phyloP scores from a whole-genome alignment of 2,113 vertebrate genomes.

The Marcusenius ussheri region DNA sequence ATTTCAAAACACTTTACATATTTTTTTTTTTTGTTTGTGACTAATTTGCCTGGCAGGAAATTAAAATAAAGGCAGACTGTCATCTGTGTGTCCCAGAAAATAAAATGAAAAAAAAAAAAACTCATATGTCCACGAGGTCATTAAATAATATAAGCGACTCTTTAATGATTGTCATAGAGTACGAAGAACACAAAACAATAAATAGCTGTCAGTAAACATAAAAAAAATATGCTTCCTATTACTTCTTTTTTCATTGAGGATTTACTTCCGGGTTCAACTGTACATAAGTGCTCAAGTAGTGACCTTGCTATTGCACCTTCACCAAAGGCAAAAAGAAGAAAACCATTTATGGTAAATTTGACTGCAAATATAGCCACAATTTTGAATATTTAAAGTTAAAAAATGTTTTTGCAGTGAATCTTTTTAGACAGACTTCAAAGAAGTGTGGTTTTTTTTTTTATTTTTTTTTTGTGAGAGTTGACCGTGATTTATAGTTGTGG shows the following conservation, averaged over 20 bases:
- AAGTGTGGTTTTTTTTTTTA: conserved; percentile 42
- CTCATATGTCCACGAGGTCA: conserved; percentile 66
- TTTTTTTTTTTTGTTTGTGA: conserved; percentile 75
- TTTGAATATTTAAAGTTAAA: conserved; percentile 17
- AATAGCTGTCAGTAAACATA: conserved; percentile 36
- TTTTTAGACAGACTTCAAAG: conserved; percentile 48
- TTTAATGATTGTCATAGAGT: conserved; percentile 90
- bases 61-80: conserved; percentile 83
- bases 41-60: conserved; percentile 82
- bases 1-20: conserved; percentile 86
- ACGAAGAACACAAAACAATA: conserved; percentile 51
- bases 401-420: conserved; percentile 8
- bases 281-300: conserved; percentile 63
- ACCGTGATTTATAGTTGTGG: conserved; percentile 13
- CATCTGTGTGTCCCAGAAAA: conserved; percentile 74
- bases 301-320: conserved; percentile 40
- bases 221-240: conserved; percentile 73
- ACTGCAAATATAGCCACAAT: conserved; percentile 72
- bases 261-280: conserved; percentile 73
- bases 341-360: conserved; percentile 72
- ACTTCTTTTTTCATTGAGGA: conserved; percentile 73
- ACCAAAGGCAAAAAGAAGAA: conserved; percentile 46
- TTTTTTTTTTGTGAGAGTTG: conserved; percentile 39
- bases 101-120: conserved; percentile 33
- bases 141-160: conserved; percentile 65